Evolutionary conservation across 2,797 vertebrate genomes (phyloP), one percentile per base, ranked within the genome.

Genomic region (Myotis planiceps): DNA sequence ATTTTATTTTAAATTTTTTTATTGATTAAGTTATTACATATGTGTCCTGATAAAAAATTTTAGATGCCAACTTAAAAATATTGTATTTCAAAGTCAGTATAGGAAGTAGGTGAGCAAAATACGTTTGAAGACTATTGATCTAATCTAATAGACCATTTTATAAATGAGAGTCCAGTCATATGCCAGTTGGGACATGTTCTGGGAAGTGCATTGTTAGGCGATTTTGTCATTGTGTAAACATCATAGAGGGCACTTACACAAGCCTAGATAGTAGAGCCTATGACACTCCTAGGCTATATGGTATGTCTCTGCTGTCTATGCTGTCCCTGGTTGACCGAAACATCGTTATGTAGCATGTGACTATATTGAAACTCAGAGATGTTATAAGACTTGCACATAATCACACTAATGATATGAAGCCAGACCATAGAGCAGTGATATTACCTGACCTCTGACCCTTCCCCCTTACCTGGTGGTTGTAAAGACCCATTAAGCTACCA

Each of bases 61-160:
- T 76, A 92, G 55, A 78, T 88, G 34, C 55, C 14, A 85, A 18
- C 7, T 51, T 88, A 66, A 91, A 85, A 95, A 65, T 85, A 71
- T 63, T 63, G 14, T 25, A 96, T 93, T 87, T 65, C 66, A 72
- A 72, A 89, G 65, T 91, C 92, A 63, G 82, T 60, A 72, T 94
- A 60, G 8, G 9, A 5, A 76, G 6, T 42, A 34, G 29, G 6
- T 84, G 14, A 42, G 39, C 16, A 66, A 92, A 72, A 42, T 2
- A 2, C 6, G 0, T 34, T 14, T 83, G 37, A 83, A 87, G 58
- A 69, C 78, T 23, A 19, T 27, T 49, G n/a, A 60, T 79, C 23
- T 75, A 47, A 79, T 51, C 78, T 65, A 75, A 23, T 4, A 63
- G 14, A 12, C 32, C 39, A 63, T 84, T 94, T 93, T 42, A 45